Percentiles rank a stretch among this genome's conserved stretches.
Conservation (phyloP, 2,797 vertebrate species). For the Lagorchestes hirsutus region DNA sequence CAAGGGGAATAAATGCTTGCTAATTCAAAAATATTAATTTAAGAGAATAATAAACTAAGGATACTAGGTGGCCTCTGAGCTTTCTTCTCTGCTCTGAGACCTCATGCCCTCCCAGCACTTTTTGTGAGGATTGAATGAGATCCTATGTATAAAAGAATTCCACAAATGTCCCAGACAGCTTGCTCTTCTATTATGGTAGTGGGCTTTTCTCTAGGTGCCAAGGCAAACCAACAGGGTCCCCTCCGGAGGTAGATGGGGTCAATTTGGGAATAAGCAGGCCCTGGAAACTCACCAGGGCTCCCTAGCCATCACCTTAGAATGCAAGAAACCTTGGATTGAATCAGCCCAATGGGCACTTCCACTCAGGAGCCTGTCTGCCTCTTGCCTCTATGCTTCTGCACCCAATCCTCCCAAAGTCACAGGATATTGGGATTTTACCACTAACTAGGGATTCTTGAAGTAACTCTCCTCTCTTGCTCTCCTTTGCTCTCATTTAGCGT, state of each 20-base stretch:
- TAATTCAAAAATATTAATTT: background rate
- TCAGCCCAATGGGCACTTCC: background rate
- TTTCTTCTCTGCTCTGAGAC: background rate
- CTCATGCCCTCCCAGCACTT: background rate
- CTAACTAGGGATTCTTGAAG: background rate
- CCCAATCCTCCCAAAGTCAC: background rate
- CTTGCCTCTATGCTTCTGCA: background rate
- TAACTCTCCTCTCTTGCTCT: background rate
- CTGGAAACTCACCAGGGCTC: background rate
- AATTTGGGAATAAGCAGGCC: background rate
- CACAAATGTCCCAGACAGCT: background rate
- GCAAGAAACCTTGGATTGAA: background rate
- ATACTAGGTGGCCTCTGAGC: background rate
- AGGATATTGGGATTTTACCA: background rate
- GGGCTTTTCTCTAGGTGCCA: background rate
- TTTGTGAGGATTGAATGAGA: background rate
- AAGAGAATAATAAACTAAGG: background rate
- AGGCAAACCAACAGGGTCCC: no score
- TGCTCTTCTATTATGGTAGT: background rate
- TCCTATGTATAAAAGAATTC: background rate
- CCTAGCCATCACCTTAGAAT: background rate
- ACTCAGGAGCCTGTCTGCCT: background rate
- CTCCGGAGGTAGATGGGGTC: background rate
- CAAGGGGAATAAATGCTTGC: background rate
- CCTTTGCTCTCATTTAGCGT: background rate